Percentiles rank a stretch among this genome's conserved stretches.
phyloP scores from a whole-genome alignment of 2,797 vertebrate species.

The Acipenser ruthenus region DNA sequence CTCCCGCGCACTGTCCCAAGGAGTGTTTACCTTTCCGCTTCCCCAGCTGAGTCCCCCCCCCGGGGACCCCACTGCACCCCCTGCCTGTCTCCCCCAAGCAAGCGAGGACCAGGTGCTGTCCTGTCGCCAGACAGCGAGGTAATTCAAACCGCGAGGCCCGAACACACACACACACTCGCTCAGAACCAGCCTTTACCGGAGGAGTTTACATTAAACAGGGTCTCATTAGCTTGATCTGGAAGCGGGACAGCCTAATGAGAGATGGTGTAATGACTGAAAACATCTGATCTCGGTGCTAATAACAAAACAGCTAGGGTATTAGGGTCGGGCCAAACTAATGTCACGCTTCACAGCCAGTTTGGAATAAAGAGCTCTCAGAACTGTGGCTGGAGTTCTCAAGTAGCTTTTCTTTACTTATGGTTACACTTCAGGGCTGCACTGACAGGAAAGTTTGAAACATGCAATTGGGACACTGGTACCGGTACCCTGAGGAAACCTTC shows the following conservation, averaged over 20 bases:
- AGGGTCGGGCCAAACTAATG: constrained; percentile 62
- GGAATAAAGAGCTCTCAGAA: constrained; percentile 6
- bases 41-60: constrained; percentile 77
- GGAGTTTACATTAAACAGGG: constrained; percentile 64
- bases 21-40: constrained; percentile 60
- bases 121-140: constrained; percentile 52
- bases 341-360: constrained; percentile 35
- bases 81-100: constrained; percentile 47
- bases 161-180: constrained; percentile 57
- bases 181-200: constrained; percentile 25
- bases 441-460: too few species aligned
- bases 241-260: constrained; percentile 56
- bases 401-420: too few species aligned
- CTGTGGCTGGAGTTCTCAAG: too few species aligned
- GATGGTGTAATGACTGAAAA: constrained; percentile 53
- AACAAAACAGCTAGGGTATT: constrained; percentile 55
- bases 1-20: constrained; percentile 37
- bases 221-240: constrained; percentile 68
- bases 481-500: too few species aligned
- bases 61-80: constrained; percentile 47
- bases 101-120: constrained; percentile 70
- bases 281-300: constrained; percentile 56
- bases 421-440: too few species aligned
- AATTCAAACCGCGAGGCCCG: constrained; percentile 56
- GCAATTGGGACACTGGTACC: too few species aligned